Evolutionary conservation across 2,888 invertebrate genomes (phyloP).

Genomic region (Slavum lentiscoides): DNA sequence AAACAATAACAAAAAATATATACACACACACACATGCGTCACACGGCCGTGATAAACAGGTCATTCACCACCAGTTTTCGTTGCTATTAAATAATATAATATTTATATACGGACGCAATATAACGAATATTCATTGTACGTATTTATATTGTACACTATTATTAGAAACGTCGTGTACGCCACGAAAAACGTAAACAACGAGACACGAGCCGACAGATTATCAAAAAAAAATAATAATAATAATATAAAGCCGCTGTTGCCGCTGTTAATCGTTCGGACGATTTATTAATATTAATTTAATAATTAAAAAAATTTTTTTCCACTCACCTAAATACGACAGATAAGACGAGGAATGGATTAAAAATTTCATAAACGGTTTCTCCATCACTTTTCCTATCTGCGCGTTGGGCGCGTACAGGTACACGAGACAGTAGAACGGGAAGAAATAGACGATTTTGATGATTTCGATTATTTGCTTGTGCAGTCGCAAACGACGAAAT

Average conservation of each 20-base stretch:
- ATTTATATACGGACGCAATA: too few species aligned
- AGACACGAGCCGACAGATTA: too few species aligned
- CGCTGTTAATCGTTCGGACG: too few species aligned
- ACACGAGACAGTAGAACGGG: constrained; percentile 82
- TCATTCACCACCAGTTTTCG: constrained; percentile 25
- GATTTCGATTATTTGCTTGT: constrained; percentile 72
- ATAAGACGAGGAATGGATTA: constrained; percentile 92
- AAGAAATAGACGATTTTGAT: constrained; percentile 78
- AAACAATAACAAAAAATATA: constrained; percentile 9
- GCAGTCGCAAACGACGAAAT: constrained; percentile 68
- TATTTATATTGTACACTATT: too few species aligned
- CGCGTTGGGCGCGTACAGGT: constrained; percentile 83
- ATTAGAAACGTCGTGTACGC: too few species aligned
- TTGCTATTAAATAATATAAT: not conserved
- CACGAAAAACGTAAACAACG: too few species aligned
- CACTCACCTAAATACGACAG: constrained; percentile 88
- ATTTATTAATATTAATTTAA: too few species aligned
- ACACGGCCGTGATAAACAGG: constrained; percentile 13
- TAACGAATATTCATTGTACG: too few species aligned
- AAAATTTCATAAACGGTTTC: constrained; percentile 95
- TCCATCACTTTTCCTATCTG: constrained; percentile 79
- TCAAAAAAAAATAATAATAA: too few species aligned
- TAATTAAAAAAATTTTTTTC: too few species aligned
- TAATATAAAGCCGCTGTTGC: too few species aligned
- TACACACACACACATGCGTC: not conserved